Evolutionary conservation across 2,888 invertebrate genomes (phyloP).

Genomic region (Pardosa pseudoannulata): DNA sequence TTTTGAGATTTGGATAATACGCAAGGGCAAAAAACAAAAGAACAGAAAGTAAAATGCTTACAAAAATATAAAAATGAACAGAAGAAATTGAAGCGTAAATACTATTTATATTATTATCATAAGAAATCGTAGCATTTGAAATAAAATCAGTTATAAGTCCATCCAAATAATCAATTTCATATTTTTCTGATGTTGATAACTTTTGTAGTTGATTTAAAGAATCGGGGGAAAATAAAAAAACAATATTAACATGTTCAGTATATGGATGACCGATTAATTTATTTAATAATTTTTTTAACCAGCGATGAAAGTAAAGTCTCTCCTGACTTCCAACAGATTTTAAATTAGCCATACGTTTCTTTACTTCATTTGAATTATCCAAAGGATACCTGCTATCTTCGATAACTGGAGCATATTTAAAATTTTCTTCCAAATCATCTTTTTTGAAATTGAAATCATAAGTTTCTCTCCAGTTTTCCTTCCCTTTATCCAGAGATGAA

Average conservation of each 20-base stretch:
- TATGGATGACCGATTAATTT: neutral
- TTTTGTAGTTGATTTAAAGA: constrained; percentile 5
- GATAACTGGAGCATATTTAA: too few relatives aligned
- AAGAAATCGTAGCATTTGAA: constrained; percentile 12
- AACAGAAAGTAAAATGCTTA: neutral
- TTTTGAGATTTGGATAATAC: neutral
- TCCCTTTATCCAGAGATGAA: neutral
- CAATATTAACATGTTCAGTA: neutral
- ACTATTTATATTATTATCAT: constrained; percentile 1
- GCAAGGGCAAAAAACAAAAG: constrained; percentile 3
- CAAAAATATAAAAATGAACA: neutral
- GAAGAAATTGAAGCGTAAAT: neutral
- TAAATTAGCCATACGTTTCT: neutral
- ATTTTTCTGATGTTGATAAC: constrained; percentile 13
- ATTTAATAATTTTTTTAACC: neutral
- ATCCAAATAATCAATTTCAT: constrained; percentile 31
- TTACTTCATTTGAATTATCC: too few relatives aligned
- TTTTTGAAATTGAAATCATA: neutral
- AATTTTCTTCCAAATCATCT: neutral
- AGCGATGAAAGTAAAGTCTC: neutral
- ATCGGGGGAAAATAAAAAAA: constrained; percentile 6
- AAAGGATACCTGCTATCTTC: too few relatives aligned
- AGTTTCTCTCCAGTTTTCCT: neutral
- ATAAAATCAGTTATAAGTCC: constrained; percentile 21
- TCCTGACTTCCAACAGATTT: neutral